phyloP scores from a whole-genome alignment of 1,140 invertebrate genomes.

The Ips nitidus region DNA sequence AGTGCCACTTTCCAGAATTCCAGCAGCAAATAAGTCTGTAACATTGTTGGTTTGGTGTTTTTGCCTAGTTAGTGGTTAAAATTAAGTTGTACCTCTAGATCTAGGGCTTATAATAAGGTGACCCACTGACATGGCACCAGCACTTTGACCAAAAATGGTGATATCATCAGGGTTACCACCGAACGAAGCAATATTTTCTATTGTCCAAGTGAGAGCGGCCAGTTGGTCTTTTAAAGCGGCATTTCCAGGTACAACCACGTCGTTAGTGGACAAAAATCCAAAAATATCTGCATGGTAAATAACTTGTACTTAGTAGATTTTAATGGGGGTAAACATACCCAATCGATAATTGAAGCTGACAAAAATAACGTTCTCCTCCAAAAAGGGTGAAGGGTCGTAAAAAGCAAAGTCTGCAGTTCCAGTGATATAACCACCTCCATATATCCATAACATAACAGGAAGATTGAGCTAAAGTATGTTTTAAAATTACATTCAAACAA shows the following conservation, averaged over 20 bases:
- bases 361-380: slow-evolving; percentile 55
- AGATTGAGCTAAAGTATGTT: background rate
- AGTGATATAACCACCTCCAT: slow-evolving; percentile 23
- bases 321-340: slow-evolving; percentile 30
- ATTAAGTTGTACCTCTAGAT: slow-evolving; percentile 55
- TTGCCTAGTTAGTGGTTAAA: background rate
- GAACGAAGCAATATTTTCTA: slow-evolving; percentile 67
- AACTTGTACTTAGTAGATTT: slow-evolving; percentile 14
- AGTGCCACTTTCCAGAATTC: slow-evolving; percentile 21
- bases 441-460: slow-evolving; percentile 28
- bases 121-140: slow-evolving; percentile 63
- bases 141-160: slow-evolving; percentile 68
- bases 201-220: slow-evolving; percentile 67
- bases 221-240: slow-evolving; percentile 74
- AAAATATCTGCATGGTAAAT: slow-evolving; percentile 48
- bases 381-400: slow-evolving; percentile 51
- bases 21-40: slow-evolving; percentile 15
- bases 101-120: slow-evolving; percentile 69
- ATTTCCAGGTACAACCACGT: slow-evolving; percentile 64
- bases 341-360: slow-evolving; percentile 61
- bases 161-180: slow-evolving; percentile 70
- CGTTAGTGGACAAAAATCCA: slow-evolving; percentile 59
- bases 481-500: no score
- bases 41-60: background rate
- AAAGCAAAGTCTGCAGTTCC: slow-evolving; percentile 17